Conservation (phyloP, 2,888 invertebrate genomes). For the Apodemia zela region DNA sequence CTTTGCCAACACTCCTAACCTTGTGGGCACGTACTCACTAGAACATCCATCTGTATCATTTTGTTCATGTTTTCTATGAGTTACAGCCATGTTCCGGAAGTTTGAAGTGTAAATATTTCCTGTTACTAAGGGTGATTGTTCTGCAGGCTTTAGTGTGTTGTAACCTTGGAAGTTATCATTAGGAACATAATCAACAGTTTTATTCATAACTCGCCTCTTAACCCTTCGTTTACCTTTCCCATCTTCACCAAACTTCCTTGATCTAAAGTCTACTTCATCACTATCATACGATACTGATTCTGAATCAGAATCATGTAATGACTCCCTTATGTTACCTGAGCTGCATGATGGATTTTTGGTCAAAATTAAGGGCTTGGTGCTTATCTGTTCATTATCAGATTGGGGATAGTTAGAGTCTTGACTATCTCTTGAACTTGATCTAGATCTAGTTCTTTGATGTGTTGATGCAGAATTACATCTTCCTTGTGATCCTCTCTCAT, state of each 20-base stretch:
- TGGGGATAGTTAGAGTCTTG: slow-evolving; percentile 58
- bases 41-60: slow-evolving; percentile 57
- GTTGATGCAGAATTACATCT: slow-evolving; percentile 51
- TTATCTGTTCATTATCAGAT: slow-evolving; percentile 48
- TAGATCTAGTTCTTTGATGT: slow-evolving; percentile 48
- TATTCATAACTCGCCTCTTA: slow-evolving; percentile 43
- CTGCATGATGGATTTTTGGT: slow-evolving; percentile 33
- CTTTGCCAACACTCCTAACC: slow-evolving; percentile 61
- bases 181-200: slow-evolving; percentile 38
- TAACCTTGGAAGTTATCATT: slow-evolving; percentile 54
- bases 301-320: slow-evolving; percentile 54
- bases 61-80: slow-evolving; percentile 38
- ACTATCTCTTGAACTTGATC: slow-evolving; percentile 58
- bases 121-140: slow-evolving; percentile 58
- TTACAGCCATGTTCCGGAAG: slow-evolving; percentile 59
- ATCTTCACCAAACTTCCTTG: slow-evolving; percentile 57
- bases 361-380: slow-evolving; percentile 36
- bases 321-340: slow-evolving; percentile 36
- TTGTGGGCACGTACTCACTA: slow-evolving; percentile 73
- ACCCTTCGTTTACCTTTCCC: slow-evolving; percentile 52
- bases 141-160: slow-evolving; percentile 50
- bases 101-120: slow-evolving; percentile 66
- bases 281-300: slow-evolving; percentile 65
- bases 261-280: slow-evolving; percentile 65
- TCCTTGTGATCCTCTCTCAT: slow-evolving; percentile 43